A percentile compares a stretch with the other conserved stretches of the same genome.
These are phyloP conservation scores for Sorex araneus DNA, from an alignment of 2,113 vertebrate genomes.

Conservation along the genomic window DNA sequence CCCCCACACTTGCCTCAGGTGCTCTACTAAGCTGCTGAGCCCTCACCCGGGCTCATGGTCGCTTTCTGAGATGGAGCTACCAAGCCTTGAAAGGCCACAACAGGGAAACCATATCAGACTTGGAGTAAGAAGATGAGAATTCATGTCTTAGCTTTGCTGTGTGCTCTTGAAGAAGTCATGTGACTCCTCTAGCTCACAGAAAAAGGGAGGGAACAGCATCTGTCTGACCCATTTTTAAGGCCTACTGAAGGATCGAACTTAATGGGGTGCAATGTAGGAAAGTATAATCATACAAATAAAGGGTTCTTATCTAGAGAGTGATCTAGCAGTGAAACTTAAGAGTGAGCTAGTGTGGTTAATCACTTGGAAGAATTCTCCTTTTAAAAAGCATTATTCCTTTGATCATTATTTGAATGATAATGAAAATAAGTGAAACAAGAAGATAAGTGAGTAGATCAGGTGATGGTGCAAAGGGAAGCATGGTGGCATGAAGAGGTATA, in stretches of 20 bases:
- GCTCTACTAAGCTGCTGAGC: too few relatives aligned
- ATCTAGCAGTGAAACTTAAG: background rate
- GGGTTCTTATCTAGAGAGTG: background rate
- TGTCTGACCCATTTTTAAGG: background rate
- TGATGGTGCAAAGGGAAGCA: background rate
- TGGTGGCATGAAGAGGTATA: background rate
- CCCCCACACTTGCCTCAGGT: too few relatives aligned
- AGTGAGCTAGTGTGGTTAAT: slow-evolving; percentile 9
- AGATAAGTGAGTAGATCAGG: background rate
- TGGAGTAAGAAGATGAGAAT: slow-evolving; percentile 15
- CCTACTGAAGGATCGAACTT: slow-evolving; percentile 13
- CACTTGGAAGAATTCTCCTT: background rate
- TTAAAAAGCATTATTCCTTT: background rate
- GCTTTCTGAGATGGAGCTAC: slow-evolving; percentile 16
- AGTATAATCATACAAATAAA: background rate
- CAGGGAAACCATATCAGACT: background rate
- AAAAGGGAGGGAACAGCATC: background rate
- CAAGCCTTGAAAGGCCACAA: background rate
- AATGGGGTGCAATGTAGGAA: slow-evolving; percentile 38
- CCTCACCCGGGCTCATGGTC: too few relatives aligned
- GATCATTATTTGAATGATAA: slow-evolving; percentile 49
- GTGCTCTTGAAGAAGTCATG: background rate
- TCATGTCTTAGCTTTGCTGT: slow-evolving; percentile 4
- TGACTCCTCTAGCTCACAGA: slow-evolving; percentile 18
- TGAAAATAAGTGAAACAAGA: background rate